Percentiles rank a stretch among this genome's conserved stretches.
Conservation (phyloP, 1,140 invertebrate species). For the Zaprionus taronus region DNA sequence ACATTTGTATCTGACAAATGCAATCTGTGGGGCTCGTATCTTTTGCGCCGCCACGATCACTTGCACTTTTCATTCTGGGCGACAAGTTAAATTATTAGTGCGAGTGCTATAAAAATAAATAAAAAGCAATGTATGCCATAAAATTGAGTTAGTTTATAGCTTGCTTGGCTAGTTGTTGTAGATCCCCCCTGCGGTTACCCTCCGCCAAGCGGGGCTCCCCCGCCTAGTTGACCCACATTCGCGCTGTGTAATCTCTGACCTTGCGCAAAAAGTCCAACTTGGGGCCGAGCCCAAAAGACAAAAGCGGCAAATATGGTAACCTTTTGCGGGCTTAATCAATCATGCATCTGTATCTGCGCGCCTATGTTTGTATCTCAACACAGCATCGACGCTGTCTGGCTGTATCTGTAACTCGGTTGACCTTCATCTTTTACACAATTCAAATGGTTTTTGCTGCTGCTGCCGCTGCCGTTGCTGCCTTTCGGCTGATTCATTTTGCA, state of each 20-base stretch:
- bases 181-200: not conserved
- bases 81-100: slow-evolving; percentile 60
- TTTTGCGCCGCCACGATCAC: slow-evolving; percentile 33
- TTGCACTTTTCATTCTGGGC: slow-evolving; percentile 48
- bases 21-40: slow-evolving; percentile 63
- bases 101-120: slow-evolving; percentile 34
- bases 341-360: slow-evolving; percentile 56
- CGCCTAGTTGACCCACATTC: slow-evolving; percentile 39
- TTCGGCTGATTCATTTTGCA: slow-evolving; percentile 67
- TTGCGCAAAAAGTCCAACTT: slow-evolving; percentile 14
- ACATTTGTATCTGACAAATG: slow-evolving; percentile 83
- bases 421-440: slow-evolving; percentile 80
- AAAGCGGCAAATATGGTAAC: slow-evolving; percentile 50
- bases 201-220: not conserved
- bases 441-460: slow-evolving; percentile 3
- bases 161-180: not conserved
- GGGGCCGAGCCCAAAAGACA: slow-evolving; percentile 46
- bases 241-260: slow-evolving; percentile 34
- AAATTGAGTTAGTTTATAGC: slow-evolving; percentile 13
- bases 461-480: slow-evolving; percentile 38
- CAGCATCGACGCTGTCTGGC: slow-evolving; percentile 21
- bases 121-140: not conserved
- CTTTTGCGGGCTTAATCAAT: slow-evolving; percentile 75
- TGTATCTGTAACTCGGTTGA: slow-evolving; percentile 45
- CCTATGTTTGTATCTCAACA: slow-evolving; percentile 18